Percentiles rank a stretch among this genome's conserved stretches.
Conservation (phyloP, 2,113 vertebrate genomes). For the Xenopus tropicalis region UCB_Xtro_10.0 CM004449.2:73327501-73328000, state of each 20-base stretch:
- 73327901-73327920: too few species aligned
- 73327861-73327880: too few species aligned
- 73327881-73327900: too few species aligned
- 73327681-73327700: slow-evolving; percentile 71
- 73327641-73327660: slow-evolving; percentile 92
- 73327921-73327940: too few species aligned
- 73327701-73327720: slow-evolving; percentile 87
- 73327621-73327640: slow-evolving; percentile 92
- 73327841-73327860: too few species aligned
- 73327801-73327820: too few species aligned
- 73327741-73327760: slow-evolving; percentile 89
- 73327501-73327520: too few species aligned
- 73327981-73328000: too few species aligned
- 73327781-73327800: too few species aligned
- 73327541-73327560: slow-evolving; percentile 83
- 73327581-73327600: slow-evolving; percentile 74
- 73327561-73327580: slow-evolving; percentile 75
- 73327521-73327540: not conserved
- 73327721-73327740: slow-evolving; percentile 87
- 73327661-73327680: slow-evolving; percentile 86
- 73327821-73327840: too few species aligned
- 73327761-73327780: slow-evolving; percentile 50
- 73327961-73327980: too few species aligned
- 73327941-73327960: too few species aligned
- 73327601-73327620: slow-evolving; percentile 86